phyloP scores from a whole-genome alignment of 2,113 vertebrate species.

The Caretta caretta region DNA sequence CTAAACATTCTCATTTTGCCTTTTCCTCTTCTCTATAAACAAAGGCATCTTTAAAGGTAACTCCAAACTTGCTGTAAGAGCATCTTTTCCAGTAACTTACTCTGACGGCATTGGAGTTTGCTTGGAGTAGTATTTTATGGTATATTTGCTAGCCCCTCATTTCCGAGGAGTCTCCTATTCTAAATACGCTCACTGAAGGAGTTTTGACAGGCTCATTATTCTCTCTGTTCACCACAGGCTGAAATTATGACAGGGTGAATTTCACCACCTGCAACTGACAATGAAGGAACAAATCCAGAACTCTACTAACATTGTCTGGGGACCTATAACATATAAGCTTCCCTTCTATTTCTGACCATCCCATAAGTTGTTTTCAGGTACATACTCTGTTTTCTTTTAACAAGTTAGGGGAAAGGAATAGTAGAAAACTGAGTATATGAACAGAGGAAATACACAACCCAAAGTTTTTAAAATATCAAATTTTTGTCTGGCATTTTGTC shows the following conservation, averaged over 20 bases:
- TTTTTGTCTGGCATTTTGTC: neutral
- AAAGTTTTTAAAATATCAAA: neutral
- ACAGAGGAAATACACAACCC: neutral
- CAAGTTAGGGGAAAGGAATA: neutral
- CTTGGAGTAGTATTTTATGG: neutral
- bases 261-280: slow-evolving; percentile 40
- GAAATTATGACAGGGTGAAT: slow-evolving; percentile 42
- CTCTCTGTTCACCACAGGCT: neutral
- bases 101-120: neutral
- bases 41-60: neutral
- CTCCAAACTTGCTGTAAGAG: neutral
- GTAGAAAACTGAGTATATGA: neutral
- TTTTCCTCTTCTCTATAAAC: neutral
- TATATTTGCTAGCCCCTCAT: neutral
- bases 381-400: slow-evolving; percentile 15
- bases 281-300: slow-evolving; percentile 25
- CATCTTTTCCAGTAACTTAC: neutral
- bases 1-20: neutral
- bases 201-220: slow-evolving; percentile 37
- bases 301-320: neutral
- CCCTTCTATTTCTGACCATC: slow-evolving; percentile 13
- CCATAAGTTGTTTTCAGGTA: neutral
- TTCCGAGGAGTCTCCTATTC: neutral
- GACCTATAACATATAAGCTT: neutral
- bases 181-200: slow-evolving; percentile 8